These are phyloP conservation scores for Apoda limacodes DNA, from an alignment of 2,888 invertebrate genomes.

Conservation along the genomic window DNA sequence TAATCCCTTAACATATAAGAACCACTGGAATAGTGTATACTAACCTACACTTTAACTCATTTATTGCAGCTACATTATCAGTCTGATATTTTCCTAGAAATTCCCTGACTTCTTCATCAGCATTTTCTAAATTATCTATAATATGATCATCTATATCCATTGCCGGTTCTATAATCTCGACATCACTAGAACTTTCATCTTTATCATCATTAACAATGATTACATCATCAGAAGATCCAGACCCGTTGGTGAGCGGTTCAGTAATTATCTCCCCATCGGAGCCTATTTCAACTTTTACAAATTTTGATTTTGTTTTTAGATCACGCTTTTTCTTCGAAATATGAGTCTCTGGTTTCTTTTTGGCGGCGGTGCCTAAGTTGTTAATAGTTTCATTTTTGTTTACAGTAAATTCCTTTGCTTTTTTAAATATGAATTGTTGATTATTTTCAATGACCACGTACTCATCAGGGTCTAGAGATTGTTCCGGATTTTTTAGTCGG, in stretches of 20 bases:
- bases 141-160: constrained; percentile 42
- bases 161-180: constrained; percentile 47
- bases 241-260: constrained; percentile 34
- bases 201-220: constrained; percentile 33
- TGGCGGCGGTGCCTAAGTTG: constrained; percentile 12
- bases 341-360: constrained; percentile 15
- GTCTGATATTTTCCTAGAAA: constrained; percentile 52
- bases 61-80: constrained; percentile 23
- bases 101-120: constrained; percentile 53
- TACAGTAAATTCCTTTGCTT: constrained; percentile 32
- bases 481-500: constrained; percentile 44
- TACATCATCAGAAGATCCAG: constrained; percentile 30
- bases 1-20: no score
- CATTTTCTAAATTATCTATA: constrained; percentile 54
- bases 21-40: constrained; percentile 5
- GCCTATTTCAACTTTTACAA: constrained; percentile 55
- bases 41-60: constrained; percentile 54
- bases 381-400: constrained; percentile 24
- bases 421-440: constrained; percentile 57
- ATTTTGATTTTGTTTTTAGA: constrained; percentile 31
- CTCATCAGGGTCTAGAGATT: constrained; percentile 45
- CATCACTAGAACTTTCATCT: constrained; percentile 42
- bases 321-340: constrained; percentile 22
- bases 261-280: constrained; percentile 52
- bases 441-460: constrained; percentile 57